Base-by-base conservation (phyloP, 2,113 vertebrate genomes). In the Gymnorhina tibicen region DNA sequence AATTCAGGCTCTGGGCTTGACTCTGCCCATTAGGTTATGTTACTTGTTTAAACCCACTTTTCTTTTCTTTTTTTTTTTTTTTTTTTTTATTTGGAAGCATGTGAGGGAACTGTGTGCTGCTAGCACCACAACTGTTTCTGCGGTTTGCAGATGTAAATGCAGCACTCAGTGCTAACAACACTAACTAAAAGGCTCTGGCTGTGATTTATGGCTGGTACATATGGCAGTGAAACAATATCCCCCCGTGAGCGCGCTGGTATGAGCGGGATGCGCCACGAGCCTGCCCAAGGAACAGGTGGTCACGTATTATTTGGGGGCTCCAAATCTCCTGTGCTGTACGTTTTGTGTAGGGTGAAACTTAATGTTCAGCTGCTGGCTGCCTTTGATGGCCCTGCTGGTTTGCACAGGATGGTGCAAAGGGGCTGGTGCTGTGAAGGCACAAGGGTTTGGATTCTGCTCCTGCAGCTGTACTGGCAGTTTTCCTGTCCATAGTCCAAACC, bases 231-330 rank as follows among this genome's bases (percentile, higher is more conserved):
- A 91, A 95, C 24, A 7, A 3, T 66, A 95, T 66, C 90, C 76
- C 56, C 56, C 47, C 0, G 2, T 27, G 86, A 87, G 85, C 3
- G 1, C 2, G 2, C 24, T 50, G 94, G 53, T 28, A 89, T 86
- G 85, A 91, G 62, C 7, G 10, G 37, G 49, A 62, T 32, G 86
- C 2, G 20, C 16, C 62, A 95, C 30, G 50, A 5, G 83, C 41
- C 93, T 72, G 53, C 66, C 74, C 7, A 0, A 60, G 52, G 8
- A 93, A 95, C 98, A 98, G 97, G 97, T 98, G 98, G 76, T 63
- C 87, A 46, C 5, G 3, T 72, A 26, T 11, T 9, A 37, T 80
- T 7, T 56, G 82, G 33, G 68, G 63, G 72, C 80, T 94, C 66
- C 27, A 52, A 28, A 58, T 90, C 91, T 95, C 74, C 85, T 62